Base-by-base conservation (phyloP, 2,113 vertebrate genomes). In the Salvelinus alpinus region DNA sequence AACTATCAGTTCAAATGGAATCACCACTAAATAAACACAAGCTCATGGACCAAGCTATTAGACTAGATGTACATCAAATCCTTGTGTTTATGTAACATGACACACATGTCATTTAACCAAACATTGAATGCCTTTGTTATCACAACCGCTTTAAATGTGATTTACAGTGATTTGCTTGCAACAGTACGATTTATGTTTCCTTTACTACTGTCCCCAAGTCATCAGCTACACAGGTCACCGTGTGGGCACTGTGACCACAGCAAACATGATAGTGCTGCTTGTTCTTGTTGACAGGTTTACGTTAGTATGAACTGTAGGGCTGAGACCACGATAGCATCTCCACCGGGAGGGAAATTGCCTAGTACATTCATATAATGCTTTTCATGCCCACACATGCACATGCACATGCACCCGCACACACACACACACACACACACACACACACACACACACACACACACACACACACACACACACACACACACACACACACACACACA, bases 301-400 rank as follows among this genome's bases (percentile, higher is more conserved):
- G 3, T 27, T 11, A 18, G 29, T 67, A 18, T 54, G 51, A 4
- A 67, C 65, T 29, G 12, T 9, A 70, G 64, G 24, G 8, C 7
- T 13, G 27, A 54, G 44, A 22, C 59, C 59, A 12, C 0, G 57
- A 72, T 76, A 57, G 27, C n/a, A 74, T 68, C 75, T 78, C 25
- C 54, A 3, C 44, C 59, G 18, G 4, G 69, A 25, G 34, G 27
- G 38, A n/a, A 12, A 6, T 25, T 69, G 51, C 20, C 12, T 66
- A 18, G 27, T 34, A 34, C 31, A 34, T 34, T 34, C 31, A 5
- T 34, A 34, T 34, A 34, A 34, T 34, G 31, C 31, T 6, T 34
- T 34, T 34, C 5, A 34, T 6, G 31, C 31, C 31, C 5, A 5
- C 38, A 44, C 9, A 7, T 5, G 8, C 38, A 14, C 64, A 38